Evolutionary conservation across 2,888 invertebrate species (phyloP).

Genomic region (Callyntrura guangdongensis): DNA sequence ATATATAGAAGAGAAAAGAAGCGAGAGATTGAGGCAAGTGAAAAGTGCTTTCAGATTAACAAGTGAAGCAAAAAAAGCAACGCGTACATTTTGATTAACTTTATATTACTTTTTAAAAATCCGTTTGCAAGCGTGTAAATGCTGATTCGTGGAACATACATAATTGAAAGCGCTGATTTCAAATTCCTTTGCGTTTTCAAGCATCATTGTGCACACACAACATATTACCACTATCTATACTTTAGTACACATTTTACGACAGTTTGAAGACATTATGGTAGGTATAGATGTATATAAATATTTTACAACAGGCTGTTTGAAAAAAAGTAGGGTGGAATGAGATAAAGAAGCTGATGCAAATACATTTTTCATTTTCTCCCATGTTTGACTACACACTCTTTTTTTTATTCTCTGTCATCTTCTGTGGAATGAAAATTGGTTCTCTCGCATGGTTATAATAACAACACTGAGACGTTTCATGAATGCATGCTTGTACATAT

Average conservation of each 20-base stretch:
- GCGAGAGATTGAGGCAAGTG: slow-evolving; percentile 15
- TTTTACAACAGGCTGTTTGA: no score
- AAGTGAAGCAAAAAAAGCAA: slow-evolving; percentile 61
- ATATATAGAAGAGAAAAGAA: no score
- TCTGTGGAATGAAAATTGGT: slow-evolving; percentile 66
- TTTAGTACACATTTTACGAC: no score
- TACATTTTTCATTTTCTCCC: slow-evolving; percentile 51
- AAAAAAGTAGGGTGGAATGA: not conserved
- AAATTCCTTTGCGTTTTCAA: slow-evolving; percentile 47
- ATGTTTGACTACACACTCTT: no score
- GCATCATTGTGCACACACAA: slow-evolving; percentile 37
- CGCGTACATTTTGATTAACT: slow-evolving; percentile 41
- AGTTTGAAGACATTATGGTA: no score
- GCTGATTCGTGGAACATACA: slow-evolving; percentile 23
- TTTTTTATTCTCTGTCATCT: slow-evolving; percentile 41
- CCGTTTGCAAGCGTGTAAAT: not conserved
- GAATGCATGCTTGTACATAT: not conserved
- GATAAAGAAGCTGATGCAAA: slow-evolving; percentile 18
- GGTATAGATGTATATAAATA: not conserved
- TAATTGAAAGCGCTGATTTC: slow-evolving; percentile 57
- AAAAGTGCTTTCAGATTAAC: slow-evolving; percentile 68
- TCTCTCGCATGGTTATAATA: slow-evolving; percentile 65
- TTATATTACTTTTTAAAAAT: not conserved
- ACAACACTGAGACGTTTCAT: not conserved
- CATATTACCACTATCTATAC: not conserved